These are phyloP conservation scores for Sorex fumeus DNA, from an alignment of 2,113 vertebrate genomes.

Conservation along the genomic window DNA sequence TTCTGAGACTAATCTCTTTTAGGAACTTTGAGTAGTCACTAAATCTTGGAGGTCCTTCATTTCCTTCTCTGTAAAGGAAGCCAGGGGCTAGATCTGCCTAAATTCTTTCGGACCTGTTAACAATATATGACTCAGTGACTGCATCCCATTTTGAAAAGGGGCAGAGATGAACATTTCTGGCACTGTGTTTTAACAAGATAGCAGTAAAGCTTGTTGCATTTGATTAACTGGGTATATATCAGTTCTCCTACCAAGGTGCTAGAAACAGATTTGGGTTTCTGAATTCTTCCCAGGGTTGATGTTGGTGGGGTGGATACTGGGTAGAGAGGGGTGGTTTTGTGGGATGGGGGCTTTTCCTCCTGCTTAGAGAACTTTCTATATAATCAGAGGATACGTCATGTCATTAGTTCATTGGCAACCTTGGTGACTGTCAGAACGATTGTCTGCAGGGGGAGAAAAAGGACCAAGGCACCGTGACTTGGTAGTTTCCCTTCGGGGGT, in stretches of 20 bases:
- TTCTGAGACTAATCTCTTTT: neutral
- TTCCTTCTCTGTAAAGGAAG: constrained; percentile 20
- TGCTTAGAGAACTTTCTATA: neutral
- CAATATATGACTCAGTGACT: neutral
- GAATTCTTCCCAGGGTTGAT: neutral
- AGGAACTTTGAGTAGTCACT: neutral
- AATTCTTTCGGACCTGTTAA: neutral
- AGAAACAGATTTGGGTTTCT: neutral
- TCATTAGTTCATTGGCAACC: neutral
- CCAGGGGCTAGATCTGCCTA: neutral
- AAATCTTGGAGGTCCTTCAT: neutral
- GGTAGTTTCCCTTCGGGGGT: neutral
- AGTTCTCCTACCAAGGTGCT: neutral
- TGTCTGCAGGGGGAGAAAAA: neutral
- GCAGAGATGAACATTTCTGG: neutral
- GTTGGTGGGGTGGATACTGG: neutral
- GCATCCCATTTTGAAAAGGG: constrained; percentile 13
- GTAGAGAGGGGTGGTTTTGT: neutral
- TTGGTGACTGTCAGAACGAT: neutral
- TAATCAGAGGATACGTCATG: neutral
- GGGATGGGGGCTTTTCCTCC: neutral
- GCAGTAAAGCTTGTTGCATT: neutral
- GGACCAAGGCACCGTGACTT: neutral
- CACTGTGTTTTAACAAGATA: neutral
- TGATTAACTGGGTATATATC: constrained; percentile 25